Evolutionary conservation across 2,113 vertebrate species (phyloP), one percentile per base, ranked within the genome.

Genomic region (Turdus rufiventris): DNA sequence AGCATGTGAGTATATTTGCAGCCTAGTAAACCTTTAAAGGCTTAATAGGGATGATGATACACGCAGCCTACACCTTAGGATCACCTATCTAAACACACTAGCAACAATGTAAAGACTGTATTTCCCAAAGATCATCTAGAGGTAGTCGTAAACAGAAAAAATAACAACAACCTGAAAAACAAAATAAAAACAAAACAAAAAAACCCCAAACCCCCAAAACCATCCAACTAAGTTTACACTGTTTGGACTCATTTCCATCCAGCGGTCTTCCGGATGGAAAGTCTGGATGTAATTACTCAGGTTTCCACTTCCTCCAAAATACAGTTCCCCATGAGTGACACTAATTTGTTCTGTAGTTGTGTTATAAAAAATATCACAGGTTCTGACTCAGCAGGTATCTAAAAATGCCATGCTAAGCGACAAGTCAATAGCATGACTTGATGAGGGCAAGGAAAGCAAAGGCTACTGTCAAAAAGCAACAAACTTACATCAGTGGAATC

Each of bases 261-360:
- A 66, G 38, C 51, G 34, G 70, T 58, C 26, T 79, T 82, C 72
- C n/a, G 10, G 51, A 28, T 73, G 60, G 56, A 93, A 96, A 91
- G 75, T 75, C 40, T 29, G 50, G 31, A 67, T 80, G 51, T 71
- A 68, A 73, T 90, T 62, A 80, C 24, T 74, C 58, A 38, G 5
- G 29, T 58, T 94, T 93, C 85, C 33, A 74, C 45, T 94, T 93
- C 88, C 63, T 88, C 62, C 85, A 90, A 79, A 90, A 83, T 9
- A 54, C 0, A 65, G 18, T 62, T 83, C 20, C 40, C 33, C 38
- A 2, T 80, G 63, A 91, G 19, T 43, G 21, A 74, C 93, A 85
- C 61, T 67, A 36, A 85, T 75, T 81, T 81, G 7, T 77, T 89
- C 87, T 28, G 6, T 16, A 73, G 20, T 23, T 66, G 24, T 56